Conservation (phyloP, 1,140 invertebrate species). For the Piezodorus guildinii region DNA sequence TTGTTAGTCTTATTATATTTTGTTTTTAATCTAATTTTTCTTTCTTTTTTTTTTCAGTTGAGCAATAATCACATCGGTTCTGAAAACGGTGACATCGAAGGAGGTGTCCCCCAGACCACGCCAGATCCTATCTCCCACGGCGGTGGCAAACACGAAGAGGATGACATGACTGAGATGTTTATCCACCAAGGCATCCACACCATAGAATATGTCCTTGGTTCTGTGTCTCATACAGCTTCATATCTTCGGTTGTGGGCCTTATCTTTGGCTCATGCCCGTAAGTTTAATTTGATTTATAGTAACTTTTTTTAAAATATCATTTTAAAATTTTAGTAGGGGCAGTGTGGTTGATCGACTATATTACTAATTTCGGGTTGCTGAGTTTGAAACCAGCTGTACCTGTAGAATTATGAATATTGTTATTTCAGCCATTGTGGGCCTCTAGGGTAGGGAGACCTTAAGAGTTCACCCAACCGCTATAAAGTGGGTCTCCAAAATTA, state of each 20-base stretch:
- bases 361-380: too few species aligned
- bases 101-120: slow-evolving; percentile 62
- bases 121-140: slow-evolving; percentile 38
- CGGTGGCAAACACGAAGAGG: slow-evolving; percentile 76
- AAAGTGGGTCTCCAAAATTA: too few species aligned
- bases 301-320: too few species aligned
- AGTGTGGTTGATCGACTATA: too few species aligned
- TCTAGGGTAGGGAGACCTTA: too few species aligned
- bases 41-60: slow-evolving; percentile 22
- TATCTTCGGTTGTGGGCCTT: slow-evolving; percentile 98
- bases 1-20: too few species aligned
- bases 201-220: slow-evolving; percentile 96
- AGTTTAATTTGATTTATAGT: slow-evolving; percentile 23
- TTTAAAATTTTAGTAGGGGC: background rate
- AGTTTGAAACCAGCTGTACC: too few species aligned
- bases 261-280: slow-evolving; percentile 86
- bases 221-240: slow-evolving; percentile 96
- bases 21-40: background rate
- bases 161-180: slow-evolving; percentile 81
- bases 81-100: slow-evolving; percentile 31
- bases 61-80: slow-evolving; percentile 28
- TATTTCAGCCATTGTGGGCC: too few species aligned
- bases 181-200: slow-evolving; percentile 98
- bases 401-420: too few species aligned
- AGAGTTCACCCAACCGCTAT: too few species aligned